A percentile compares a stretch with the other conserved stretches of the same genome.
Evolutionary conservation across 1,140 invertebrate species (phyloP).

Genomic region (Papilio polyxenes): DNA sequence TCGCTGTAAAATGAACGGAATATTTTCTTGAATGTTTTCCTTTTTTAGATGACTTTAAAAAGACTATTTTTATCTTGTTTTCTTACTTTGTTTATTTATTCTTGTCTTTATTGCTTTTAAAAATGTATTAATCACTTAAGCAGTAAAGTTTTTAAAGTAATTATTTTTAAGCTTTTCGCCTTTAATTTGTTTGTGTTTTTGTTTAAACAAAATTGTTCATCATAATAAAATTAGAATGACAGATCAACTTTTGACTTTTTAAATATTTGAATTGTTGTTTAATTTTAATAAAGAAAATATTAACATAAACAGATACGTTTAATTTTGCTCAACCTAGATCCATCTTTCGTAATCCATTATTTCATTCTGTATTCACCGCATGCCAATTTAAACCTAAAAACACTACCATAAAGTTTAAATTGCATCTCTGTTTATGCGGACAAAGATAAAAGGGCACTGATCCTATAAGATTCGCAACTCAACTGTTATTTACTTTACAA

Average conservation of each 20-base stretch:
- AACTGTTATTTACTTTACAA: neutral
- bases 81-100: neutral
- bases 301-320: neutral
- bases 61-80: neutral
- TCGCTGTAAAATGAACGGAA: neutral
- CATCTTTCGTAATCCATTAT: neutral
- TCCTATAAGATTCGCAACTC: neutral
- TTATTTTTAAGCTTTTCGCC: too few relatives aligned
- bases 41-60: neutral
- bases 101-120: too few relatives aligned
- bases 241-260: too few relatives aligned
- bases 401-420: neutral
- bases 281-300: too few relatives aligned
- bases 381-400: neutral
- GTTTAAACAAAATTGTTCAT: too few relatives aligned
- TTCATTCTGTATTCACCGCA: neutral
- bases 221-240: too few relatives aligned
- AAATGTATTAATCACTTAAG: too few relatives aligned
- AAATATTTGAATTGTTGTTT: too few relatives aligned
- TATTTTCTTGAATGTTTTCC: neutral
- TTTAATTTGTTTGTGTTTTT: too few relatives aligned
- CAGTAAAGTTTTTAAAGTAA: too few relatives aligned
- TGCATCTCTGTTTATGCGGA: neutral
- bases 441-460: neutral
- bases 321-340: neutral